Base-by-base conservation (phyloP, 2,113 vertebrate species). In the Heliornis fulica region DNA sequence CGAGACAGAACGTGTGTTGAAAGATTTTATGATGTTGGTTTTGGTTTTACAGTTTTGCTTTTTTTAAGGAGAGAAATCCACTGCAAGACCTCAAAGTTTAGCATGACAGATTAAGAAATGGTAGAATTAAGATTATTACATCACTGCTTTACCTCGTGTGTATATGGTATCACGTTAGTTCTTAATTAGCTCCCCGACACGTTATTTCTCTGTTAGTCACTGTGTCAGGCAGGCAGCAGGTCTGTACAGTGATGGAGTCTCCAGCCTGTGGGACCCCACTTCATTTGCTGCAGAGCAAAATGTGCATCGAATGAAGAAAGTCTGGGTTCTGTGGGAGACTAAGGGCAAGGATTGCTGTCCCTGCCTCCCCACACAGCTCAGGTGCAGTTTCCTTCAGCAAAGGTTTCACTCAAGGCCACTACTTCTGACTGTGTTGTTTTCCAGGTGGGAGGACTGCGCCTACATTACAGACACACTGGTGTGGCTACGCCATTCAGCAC, bases 221-320 rank as follows among this genome's bases (percentile, higher is more conserved):
- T 9, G 54, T 2, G 9, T 7, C 3, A 7, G n/a, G 69, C 41
- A 53, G 28, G 2, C 38, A 18, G 26, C 11, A 5, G 40, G 12
- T 6, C 38, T 28, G 18, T 2, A 3, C 1, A 7, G 13, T 28
- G 54, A 53, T 41, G 40, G 23, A 48, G 3, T 21, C 18, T 94
- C 13, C n/a, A 34, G 59, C 50, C 17, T 15, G 13, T 25, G 40
- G 45, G 45, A 65, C n/a, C 59, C 74, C 28, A 9, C 14, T 5
- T 51, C 18, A 0, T 5, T 11, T 22, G 6, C 1, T 16, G n/a
- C 45, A 5, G 40, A 48, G 36, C 53, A 1, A 60, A 65, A 61
- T 2, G 0, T 0, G 13, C 6, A 36, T 13, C 2, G 3, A 11
- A 17, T 4, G 12, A 11, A 38, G 13, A 16, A 72, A 28, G 8